Base-by-base conservation (phyloP, 2,888 invertebrate species). In the Beris chalybata region DNA sequence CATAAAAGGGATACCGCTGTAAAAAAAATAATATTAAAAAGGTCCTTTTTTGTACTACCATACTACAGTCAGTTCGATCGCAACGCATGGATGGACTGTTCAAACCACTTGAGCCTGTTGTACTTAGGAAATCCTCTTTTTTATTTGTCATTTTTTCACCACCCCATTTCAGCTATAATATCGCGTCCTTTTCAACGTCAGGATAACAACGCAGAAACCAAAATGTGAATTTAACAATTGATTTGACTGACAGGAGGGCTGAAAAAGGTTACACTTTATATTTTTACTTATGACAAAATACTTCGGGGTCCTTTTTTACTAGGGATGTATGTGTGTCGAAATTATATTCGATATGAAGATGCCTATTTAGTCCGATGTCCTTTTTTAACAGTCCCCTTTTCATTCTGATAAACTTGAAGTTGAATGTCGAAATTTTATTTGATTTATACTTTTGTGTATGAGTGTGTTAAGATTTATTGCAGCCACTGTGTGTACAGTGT, bases 191-290 rank as follows among this genome's bases (percentile, higher is more conserved):
- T 38, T 38, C 9, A 38, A 38, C 38, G 38, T 5, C 38, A 38
- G 38, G 38, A 38, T 38, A 38, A 38, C 38, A 38, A 9, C 38
- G 9, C 38, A 38, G 38, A 66, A 64, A 69, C 69, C 64, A 68
- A 69, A 70, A 70, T 70, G 69, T 68, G 68, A 69, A 68, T 64
- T 66, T 68, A 70, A 70, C 69, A 71, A 71, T 71, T 68, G 71
- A 71, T 69, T 69, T 69, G 71, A 71, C 68, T 71, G 71, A 71
- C 71, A 71, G 66, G 67, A 69, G 69, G 64, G 45, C 56, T 65
- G 56, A 65, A 71, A 70, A 70, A 71, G 69, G 69, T 69, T 71
- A 67, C 69, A 69, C 64, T 66, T 22, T 22, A 65, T 67, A 65
- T 67, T 69, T 69, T 61, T 47, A 52, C 48, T 59, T n/a, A 38